Percentiles rank a stretch among this genome's conserved stretches.
Conservation (phyloP, 1,140 invertebrate genomes). For the Diploscapter pachys region DNA sequence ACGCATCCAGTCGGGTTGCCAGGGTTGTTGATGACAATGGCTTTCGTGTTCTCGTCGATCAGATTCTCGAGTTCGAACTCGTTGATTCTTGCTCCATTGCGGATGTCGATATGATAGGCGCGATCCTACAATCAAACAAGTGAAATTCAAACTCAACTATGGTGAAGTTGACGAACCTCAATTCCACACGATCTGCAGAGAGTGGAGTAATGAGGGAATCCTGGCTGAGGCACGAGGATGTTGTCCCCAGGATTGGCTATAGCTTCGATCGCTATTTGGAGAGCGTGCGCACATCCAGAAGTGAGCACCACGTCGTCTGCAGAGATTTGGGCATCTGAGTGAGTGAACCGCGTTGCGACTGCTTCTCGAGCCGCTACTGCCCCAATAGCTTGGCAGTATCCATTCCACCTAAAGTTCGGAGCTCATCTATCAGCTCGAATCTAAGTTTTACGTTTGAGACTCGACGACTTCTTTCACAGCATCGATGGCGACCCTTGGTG, state of each 20-base stretch:
- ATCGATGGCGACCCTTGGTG: constrained; percentile 70
- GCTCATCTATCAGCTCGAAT: too few species aligned
- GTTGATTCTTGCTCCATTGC: constrained; percentile 84
- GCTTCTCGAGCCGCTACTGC: constrained; percentile 42
- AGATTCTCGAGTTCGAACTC: constrained; percentile 78
- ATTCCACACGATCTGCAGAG: constrained; percentile 80
- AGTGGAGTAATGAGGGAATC: constrained; percentile 92
- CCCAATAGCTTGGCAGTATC: constrained; percentile 36
- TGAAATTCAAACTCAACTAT: neutral
- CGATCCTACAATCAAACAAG: constrained; percentile 39
- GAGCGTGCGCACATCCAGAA: constrained; percentile 86
- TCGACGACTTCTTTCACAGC: constrained; percentile 75
- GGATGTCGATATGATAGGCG: constrained; percentile 64
- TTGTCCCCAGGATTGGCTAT: constrained; percentile 77
- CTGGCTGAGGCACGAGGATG: constrained; percentile 86
- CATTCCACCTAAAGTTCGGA: constrained; percentile 23
- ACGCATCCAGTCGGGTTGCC: constrained; percentile 97
- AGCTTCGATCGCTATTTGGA: constrained; percentile 85
- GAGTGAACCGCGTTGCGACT: constrained; percentile 45
- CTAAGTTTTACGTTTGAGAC: constrained; percentile 62
- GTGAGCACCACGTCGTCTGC: constrained; percentile 82
- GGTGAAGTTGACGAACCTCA: too few species aligned
- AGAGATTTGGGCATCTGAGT: constrained; percentile 37
- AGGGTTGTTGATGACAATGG: constrained; percentile 91
- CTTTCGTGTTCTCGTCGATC: constrained; percentile 84